phyloP scores from a whole-genome alignment of 1,140 invertebrate species.

The Steinernema khuongi region DNA sequence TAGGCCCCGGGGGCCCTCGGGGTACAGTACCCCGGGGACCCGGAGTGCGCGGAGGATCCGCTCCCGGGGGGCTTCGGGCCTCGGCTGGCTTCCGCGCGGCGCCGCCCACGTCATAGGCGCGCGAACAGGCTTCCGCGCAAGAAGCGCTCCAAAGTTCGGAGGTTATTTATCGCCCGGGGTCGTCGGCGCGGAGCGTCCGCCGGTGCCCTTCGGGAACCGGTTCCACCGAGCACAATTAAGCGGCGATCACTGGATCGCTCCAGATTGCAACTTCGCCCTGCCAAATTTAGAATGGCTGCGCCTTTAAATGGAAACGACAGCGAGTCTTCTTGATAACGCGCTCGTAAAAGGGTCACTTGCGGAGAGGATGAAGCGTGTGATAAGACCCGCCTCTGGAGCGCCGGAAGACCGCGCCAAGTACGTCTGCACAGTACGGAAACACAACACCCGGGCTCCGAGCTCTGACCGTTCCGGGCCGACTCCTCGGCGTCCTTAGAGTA shows the following conservation, averaged over 20 bases:
- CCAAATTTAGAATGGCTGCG: not conserved
- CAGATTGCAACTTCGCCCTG: not conserved
- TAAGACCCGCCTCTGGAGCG: too few species aligned
- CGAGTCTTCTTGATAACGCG: not conserved
- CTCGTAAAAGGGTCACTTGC: not conserved
- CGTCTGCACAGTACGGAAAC: too few species aligned
- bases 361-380: not conserved
- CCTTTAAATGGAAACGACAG: constrained; percentile 3
- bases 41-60: too few species aligned
- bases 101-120: not conserved
- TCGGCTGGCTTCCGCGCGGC: too few species aligned
- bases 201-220: not conserved
- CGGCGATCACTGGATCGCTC: constrained; percentile 1
- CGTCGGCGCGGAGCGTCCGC: not conserved
- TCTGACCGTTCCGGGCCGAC: too few species aligned
- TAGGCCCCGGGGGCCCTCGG: too few species aligned
- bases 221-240: constrained; percentile 1
- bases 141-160: constrained; percentile 6
- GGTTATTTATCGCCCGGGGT: not conserved
- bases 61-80: too few species aligned
- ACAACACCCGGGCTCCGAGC: too few species aligned
- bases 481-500: not conserved
- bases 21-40: too few species aligned
- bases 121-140: constrained; percentile 8
- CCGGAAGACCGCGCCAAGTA: too few species aligned